Evolutionary conservation across 2,113 vertebrate species (phyloP).

Genomic region (Triplophysa tibetana): DNA sequence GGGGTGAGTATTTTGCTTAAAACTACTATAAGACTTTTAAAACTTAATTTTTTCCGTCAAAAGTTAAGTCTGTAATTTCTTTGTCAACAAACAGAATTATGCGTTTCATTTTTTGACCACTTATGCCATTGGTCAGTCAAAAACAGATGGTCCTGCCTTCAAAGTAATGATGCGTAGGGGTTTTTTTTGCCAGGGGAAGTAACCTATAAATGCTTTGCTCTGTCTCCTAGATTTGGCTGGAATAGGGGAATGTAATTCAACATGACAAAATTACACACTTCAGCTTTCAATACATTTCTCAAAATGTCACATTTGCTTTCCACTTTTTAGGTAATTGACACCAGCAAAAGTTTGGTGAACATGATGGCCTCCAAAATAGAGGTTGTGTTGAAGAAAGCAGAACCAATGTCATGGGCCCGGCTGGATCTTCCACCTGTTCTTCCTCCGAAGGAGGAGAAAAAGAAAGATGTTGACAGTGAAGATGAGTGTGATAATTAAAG

Average conservation of each 20-base stretch:
- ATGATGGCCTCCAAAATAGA: conserved; percentile 96
- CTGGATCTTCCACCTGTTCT: conserved; percentile 84
- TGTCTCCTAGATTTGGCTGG: too few species aligned
- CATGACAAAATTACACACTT: neutral
- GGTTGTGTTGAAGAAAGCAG: conserved; percentile 90
- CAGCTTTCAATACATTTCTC: neutral
- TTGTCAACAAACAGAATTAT: too few species aligned
- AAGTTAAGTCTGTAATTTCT: too few species aligned
- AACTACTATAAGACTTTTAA: too few species aligned
- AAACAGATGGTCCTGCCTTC: too few species aligned
- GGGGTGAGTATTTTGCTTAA: conserved; percentile 81
- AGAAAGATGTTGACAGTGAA: conserved; percentile 63
- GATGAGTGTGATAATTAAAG: conserved; percentile 61
- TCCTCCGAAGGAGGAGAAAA: conserved; percentile 68
- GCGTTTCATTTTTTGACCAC: too few species aligned
- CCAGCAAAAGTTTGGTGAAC: conserved; percentile 85
- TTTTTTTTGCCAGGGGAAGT: too few species aligned
- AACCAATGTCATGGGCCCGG: conserved; percentile 89
- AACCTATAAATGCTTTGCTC: too few species aligned
- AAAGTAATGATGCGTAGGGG: too few species aligned
- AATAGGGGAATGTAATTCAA: too few species aligned
- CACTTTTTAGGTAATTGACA: conserved; percentile 84
- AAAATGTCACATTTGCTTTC: neutral
- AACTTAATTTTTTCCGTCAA: too few species aligned
- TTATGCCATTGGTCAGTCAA: too few species aligned